A percentile compares a stretch with the other conserved stretches of the same genome.
Conservation (phyloP, 2,888 invertebrate species). For the Napeogenes sylphis region DNA sequence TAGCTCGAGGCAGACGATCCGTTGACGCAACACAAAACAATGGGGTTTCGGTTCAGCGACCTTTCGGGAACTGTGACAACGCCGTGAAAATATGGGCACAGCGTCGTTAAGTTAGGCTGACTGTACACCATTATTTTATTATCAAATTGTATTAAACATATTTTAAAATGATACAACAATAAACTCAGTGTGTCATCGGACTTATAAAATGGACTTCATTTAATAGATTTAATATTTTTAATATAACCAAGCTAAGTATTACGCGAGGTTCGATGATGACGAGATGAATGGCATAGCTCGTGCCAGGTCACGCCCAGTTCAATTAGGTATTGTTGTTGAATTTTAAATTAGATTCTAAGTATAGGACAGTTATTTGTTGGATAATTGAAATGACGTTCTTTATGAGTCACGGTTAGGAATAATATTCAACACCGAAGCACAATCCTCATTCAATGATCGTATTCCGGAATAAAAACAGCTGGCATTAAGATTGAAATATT, state of each 20-base stretch:
- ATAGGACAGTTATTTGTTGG: conserved; percentile 41
- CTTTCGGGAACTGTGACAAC: conserved; percentile 73
- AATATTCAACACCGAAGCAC: conserved; percentile 12
- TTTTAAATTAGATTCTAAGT: conserved; percentile 62
- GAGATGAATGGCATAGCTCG: conserved; percentile 61
- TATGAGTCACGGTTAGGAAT: conserved; percentile 39
- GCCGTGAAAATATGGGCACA: conserved; percentile 70
- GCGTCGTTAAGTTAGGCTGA: conserved; percentile 40
- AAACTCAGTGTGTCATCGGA: no score
- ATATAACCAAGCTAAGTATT: conserved; percentile 5
- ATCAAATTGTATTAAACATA: not conserved
- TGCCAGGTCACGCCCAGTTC: conserved; percentile 63
- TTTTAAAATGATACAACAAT: not conserved
- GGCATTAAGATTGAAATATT: not conserved
- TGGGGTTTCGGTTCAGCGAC: conserved; percentile 71
- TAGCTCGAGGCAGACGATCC: conserved; percentile 66
- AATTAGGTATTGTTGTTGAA: conserved; percentile 64
- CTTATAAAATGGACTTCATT: no score
- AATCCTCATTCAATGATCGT: conserved; percentile 12
- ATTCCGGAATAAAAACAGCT: not conserved
- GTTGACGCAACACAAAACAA: conserved; percentile 74
- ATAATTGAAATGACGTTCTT: conserved; percentile 60
- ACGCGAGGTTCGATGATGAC: conserved; percentile 44
- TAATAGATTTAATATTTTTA: no score
- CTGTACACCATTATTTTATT: conserved; percentile 14